These are phyloP conservation scores for Athetis lepigone DNA, from an alignment of 2,888 invertebrate genomes.

Conservation along the genomic window DNA sequence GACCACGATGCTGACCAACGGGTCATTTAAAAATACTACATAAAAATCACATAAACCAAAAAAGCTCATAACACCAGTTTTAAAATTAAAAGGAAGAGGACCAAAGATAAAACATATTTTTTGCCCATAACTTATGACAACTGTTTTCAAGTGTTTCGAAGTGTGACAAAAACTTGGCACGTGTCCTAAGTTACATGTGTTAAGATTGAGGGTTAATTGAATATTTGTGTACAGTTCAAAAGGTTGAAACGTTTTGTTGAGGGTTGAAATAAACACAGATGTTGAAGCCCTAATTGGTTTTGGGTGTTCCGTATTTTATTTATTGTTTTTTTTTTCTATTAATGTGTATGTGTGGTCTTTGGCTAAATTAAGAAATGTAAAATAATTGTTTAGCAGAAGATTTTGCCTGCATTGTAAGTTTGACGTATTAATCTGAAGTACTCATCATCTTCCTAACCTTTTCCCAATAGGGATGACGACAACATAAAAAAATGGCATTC, in stretches of 20 bases:
- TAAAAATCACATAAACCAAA: no score
- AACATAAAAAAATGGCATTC: no score
- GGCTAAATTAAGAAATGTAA: not conserved
- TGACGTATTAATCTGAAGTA: no score
- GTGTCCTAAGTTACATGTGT: slow-evolving; percentile 73
- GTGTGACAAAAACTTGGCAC: slow-evolving; percentile 68
- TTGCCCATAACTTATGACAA: slow-evolving; percentile 54
- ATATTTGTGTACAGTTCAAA: slow-evolving; percentile 71
- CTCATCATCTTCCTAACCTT: no score
- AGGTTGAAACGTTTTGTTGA: slow-evolving; percentile 28
- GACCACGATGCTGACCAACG: not conserved
- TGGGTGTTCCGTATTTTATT: slow-evolving; percentile 40
- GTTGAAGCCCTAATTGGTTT: slow-evolving; percentile 45
- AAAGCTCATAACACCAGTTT: not conserved
- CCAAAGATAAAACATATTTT: slow-evolving; percentile 49
- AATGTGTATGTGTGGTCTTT: not conserved
- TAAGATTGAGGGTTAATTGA: slow-evolving; percentile 76
- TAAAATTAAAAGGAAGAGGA: slow-evolving; percentile 17
- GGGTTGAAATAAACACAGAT: slow-evolving; percentile 40
- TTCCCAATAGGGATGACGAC: no score
- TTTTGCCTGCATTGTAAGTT: no score
- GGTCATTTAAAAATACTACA: no score
- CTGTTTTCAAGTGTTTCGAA: slow-evolving; percentile 56
- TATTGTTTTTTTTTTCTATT: not conserved
- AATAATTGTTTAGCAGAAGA: no score